Conservation (phyloP, 2,113 vertebrate species). For the Perca schrenkii region DNA sequence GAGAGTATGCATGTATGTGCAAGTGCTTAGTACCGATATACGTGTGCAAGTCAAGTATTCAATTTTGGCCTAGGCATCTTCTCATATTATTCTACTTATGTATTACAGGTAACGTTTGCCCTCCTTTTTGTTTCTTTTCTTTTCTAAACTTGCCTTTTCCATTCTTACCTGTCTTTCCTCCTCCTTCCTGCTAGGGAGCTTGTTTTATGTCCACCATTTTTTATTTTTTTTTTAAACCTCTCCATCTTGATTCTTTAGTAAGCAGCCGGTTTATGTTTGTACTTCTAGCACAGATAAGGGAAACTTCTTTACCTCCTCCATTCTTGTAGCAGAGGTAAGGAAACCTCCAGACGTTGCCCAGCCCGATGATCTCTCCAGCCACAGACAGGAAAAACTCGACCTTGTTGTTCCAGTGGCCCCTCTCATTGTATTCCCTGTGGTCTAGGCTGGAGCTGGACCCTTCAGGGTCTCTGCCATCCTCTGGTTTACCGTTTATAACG, state of each 20-base stretch:
- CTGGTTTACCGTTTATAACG: conserved; percentile 94
- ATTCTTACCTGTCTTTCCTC: background rate
- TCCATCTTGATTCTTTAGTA: background rate
- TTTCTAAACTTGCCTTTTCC: background rate
- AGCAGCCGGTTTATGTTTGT: background rate
- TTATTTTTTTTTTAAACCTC: background rate
- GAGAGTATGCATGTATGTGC: no score
- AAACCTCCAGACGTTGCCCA: conserved; percentile 99
- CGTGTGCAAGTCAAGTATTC: no score
- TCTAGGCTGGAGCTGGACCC: conserved; percentile 88
- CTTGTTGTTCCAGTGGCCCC: conserved; percentile 99
- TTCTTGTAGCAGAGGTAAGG: conserved; percentile 99
- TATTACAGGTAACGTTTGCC: background rate
- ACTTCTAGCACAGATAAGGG: background rate
- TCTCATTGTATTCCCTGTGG: conserved; percentile 90
- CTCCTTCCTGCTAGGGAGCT: background rate
- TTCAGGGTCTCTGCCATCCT: conserved; percentile 91
- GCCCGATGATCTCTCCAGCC: conserved; percentile 97
- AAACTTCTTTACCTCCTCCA: conserved; percentile 92
- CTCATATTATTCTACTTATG: background rate
- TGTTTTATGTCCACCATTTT: background rate
- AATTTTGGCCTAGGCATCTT: no score
- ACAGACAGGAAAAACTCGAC: conserved; percentile 98
- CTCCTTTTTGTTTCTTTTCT: background rate
- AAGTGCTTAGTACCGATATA: no score